These are phyloP conservation scores for Oncorhynchus nerka DNA, from an alignment of 2,113 vertebrate genomes.

Conservation along the genomic window DNA sequence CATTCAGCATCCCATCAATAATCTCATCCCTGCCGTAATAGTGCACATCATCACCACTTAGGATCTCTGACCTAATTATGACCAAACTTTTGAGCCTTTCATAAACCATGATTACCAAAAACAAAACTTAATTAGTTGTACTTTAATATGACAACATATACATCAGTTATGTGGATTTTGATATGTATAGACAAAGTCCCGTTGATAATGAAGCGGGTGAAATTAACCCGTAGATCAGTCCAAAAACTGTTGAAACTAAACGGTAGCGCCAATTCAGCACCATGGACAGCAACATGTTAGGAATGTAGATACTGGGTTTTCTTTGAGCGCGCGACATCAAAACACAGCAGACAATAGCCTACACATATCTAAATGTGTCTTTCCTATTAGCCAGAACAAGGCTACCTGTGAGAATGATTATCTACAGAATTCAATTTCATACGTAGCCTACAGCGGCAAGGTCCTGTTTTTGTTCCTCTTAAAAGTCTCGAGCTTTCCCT, in stretches of 20 bases:
- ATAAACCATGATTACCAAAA: no score
- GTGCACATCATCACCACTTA: neutral
- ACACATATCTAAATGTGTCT: neutral
- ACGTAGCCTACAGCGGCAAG: neutral
- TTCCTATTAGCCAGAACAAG: neutral
- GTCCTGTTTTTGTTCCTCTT: constrained; percentile 34
- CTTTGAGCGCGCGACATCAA: neutral
- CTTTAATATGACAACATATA: no score
- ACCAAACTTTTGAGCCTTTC: no score
- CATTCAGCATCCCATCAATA: neutral
- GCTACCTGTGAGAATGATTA: neutral
- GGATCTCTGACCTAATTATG: no score
- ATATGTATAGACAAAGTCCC: no score
- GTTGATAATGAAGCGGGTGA: no score
- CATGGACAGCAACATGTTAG: constrained; percentile 64
- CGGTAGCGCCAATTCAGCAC: constrained; percentile 58
- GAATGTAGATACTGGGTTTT: neutral
- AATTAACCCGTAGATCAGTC: no score
- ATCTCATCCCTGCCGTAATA: neutral
- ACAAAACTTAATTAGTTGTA: no score
- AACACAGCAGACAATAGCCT: neutral
- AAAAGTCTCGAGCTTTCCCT: constrained; percentile 52
- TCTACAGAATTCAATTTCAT: neutral
- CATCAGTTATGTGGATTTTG: no score
- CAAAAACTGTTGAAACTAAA: neutral